phyloP scores from a whole-genome alignment of 2,797 vertebrate species.

The Neopelma chrysocephalum region DNA sequence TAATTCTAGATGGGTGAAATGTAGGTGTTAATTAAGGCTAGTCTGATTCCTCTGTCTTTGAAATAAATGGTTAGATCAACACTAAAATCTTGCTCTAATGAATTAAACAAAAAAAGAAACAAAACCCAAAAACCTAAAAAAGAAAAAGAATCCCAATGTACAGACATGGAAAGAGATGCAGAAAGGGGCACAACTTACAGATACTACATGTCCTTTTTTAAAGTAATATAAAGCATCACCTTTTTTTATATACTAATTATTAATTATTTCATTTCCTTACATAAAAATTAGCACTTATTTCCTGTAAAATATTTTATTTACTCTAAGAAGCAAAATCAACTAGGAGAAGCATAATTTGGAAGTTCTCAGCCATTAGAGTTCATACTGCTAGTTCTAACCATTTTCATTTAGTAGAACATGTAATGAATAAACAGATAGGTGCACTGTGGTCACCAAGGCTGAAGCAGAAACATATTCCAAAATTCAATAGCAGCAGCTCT shows the following conservation, averaged over 20 bases:
- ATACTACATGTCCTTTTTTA: not conserved
- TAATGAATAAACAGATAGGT: not conserved
- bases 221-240: not conserved
- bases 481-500: not conserved
- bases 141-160: not conserved
- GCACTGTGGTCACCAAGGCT: not conserved
- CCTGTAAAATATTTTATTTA: not conserved
- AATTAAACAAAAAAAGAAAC: not conserved
- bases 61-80: not conserved
- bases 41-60: not conserved
- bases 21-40: not conserved
- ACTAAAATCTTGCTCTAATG: not conserved
- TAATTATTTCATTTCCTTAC: not conserved
- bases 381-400: not conserved
- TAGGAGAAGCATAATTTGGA: not conserved
- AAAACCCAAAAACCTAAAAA: not conserved
- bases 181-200: accelerated
- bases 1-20: not conserved
- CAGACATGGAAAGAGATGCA: not conserved
- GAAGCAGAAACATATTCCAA: not conserved
- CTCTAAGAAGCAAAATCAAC: not conserved
- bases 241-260: not conserved
- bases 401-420: accelerated
- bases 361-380: not conserved
- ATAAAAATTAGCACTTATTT: not conserved